phyloP scores from a whole-genome alignment of 92 coral and sea anemone species.

The Palythoa caribaeorum region DNA sequence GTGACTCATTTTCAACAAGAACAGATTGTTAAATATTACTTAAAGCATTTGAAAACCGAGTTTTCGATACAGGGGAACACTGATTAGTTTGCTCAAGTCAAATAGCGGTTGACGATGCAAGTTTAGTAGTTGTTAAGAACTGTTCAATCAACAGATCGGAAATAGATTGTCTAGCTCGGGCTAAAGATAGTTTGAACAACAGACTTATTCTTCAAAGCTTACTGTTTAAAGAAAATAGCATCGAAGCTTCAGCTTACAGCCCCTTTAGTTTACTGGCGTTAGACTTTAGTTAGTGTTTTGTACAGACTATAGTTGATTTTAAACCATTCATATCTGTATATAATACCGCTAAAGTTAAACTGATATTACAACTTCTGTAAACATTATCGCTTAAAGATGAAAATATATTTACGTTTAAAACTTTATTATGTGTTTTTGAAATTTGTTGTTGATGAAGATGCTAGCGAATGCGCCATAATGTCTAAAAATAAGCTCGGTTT shows the following conservation, averaged over 20 bases:
- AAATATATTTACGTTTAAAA: too few species aligned
- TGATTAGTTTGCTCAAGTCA: slow-evolving; percentile 10
- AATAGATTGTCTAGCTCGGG: not conserved
- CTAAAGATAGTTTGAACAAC: not conserved
- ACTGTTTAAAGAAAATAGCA: not conserved
- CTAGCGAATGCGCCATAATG: too few species aligned
- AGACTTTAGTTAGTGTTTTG: too few species aligned
- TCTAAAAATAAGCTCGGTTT: too few species aligned
- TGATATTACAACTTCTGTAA: too few species aligned
- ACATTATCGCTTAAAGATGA: too few species aligned
- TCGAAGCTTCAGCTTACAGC: not conserved
- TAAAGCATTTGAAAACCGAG: slow-evolving; percentile 15
- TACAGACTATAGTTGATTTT: too few species aligned
- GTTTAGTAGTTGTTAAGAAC: not conserved
- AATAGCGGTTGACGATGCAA: slow-evolving; percentile 36
- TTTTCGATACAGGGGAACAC: slow-evolving; percentile 20
- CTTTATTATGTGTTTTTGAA: too few species aligned
- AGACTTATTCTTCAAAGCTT: not conserved
- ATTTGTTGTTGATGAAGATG: too few species aligned
- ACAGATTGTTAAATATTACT: not conserved
- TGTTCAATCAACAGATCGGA: not conserved
- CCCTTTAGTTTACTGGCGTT: too few species aligned
- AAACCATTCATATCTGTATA: too few species aligned
- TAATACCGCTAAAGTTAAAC: too few species aligned
- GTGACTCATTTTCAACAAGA: not conserved